Evolutionary conservation across 2,888 invertebrate genomes (phyloP), one percentile per base, ranked within the genome.

Genomic region (Myopa testacea): DNA sequence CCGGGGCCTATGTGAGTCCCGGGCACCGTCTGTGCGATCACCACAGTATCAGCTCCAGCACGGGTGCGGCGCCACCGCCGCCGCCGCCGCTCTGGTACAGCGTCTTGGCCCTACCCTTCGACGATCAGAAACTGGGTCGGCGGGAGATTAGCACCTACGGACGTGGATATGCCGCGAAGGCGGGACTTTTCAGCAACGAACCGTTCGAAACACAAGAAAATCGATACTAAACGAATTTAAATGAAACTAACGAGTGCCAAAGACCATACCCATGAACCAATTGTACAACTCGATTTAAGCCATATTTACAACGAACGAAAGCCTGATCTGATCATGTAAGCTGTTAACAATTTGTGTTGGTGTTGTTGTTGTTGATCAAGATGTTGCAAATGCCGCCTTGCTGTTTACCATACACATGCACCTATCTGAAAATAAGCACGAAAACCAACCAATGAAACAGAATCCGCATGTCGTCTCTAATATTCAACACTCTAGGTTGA

Each of bases 171-270:
- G 93, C 95, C 86, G 93, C 93, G 83, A 92, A 95, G 85, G 96
- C 96, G 85, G 96, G 96, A 87, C 95, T 95, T 91, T 96, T 96
- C 92, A 96, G 96, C 91, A 96, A 95, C 91, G 95, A 95, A 45
- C 79, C 82, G 80, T 83, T 84, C 14, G 37, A 71, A 80, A 73
- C 67, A 63, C 74, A 74, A 68, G 58, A 55, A 37, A 67, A 72
- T 62, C 45, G 62, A 40, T 75, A 63, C 37, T 37, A 63, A 75
- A 80, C 76, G 75, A 77, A 67, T 37, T 68, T 76, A 70, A 78
- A 69, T 58, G 14, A 73, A 52, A 71, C 40, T 26, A 65, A 75
- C 68, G 75, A 78, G 76, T 76, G 76, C 76, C 76, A 76, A 76
- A 76, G 76, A 76, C 68, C 68, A 69, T 63, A 76, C n/a, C 50